Evolutionary conservation across 2,888 invertebrate species (phyloP), one percentile per base, ranked within the genome.

Genomic region (Dryobotodes eremita): DNA sequence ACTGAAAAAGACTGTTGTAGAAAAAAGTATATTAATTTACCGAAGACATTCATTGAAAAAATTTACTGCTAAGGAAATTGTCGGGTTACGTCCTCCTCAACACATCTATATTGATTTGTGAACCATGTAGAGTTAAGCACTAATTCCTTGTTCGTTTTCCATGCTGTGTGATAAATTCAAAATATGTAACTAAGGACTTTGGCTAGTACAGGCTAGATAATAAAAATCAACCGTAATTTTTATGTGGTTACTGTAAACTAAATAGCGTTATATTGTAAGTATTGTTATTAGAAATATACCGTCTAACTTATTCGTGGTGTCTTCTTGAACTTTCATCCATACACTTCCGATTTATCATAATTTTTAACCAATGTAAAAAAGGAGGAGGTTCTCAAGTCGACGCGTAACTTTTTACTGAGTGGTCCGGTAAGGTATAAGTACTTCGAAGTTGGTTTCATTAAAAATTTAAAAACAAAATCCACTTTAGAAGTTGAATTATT

Each of bases 211-310:
- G 31, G 61, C 62, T 75, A 75, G 20, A 36, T 57, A 65, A 72
- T 55, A 66, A 73, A 46, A 71, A 79, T 53, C 62, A 55, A 70
- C 57, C 48, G 26, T 68, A 31, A 65, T 77, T 76, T 84, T 73
- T 79, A 61, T 76, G 64, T 81, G 77, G 57, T 71, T 75, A 75
- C 31, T 80, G 20, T 70, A 53, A 62, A 57, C 11, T 20, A 65
- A 61, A 57, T 78, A 76, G 71, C 42, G 66, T 71, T 46, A 71
- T 76, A 82, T 66, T 87, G 61, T 87, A 89, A 89, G 79, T 85
- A 83, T 82, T 82, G 79, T 78, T 85, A 78, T 57, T 77, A 89
- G 55, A 82, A 89, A 88, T 88, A 87, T 71, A 88, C 31, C 46
- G n/a, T 82, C n/a, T 77, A 74, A 87, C 59, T 55, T 46, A 69